Evolutionary conservation across 1,140 invertebrate genomes (phyloP).

Genomic region (Calephelis nemesis): DNA sequence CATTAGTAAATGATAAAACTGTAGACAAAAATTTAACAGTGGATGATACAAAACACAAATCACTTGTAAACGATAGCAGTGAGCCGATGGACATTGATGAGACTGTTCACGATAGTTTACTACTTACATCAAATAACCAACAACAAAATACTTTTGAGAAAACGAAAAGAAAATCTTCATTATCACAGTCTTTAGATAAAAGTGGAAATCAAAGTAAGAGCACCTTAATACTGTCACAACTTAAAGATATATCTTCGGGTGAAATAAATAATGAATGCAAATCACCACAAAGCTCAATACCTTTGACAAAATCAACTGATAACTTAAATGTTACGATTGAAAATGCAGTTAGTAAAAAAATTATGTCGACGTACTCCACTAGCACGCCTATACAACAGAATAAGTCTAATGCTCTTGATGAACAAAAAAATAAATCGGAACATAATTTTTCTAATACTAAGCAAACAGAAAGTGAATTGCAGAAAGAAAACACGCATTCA

Average conservation of each 20-base stretch:
- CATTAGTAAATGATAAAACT: conserved; percentile 31
- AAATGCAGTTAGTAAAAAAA: conserved; percentile 46
- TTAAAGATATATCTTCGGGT: conserved; percentile 48
- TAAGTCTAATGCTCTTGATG: conserved; percentile 38
- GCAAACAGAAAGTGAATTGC: conserved; percentile 12
- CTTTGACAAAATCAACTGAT: conserved; percentile 41
- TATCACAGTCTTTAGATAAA: conserved; percentile 40
- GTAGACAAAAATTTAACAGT: conserved; percentile 21
- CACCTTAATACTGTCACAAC: conserved; percentile 57
- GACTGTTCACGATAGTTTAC: conserved; percentile 51
- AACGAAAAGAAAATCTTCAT: conserved; percentile 38
- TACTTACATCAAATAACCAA: conserved; percentile 25
- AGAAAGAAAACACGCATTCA: background rate
- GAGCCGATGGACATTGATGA: conserved; percentile 71
- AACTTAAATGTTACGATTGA: conserved; percentile 43
- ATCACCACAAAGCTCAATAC: conserved; percentile 37
- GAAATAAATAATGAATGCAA: conserved; percentile 42
- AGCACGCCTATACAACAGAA: conserved; percentile 66
- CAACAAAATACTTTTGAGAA: conserved; percentile 23
- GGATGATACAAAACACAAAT: conserved; percentile 22
- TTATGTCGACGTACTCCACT: conserved; percentile 51
- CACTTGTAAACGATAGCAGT: conserved; percentile 40
- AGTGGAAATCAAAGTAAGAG: conserved; percentile 56
- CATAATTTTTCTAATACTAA: conserved; percentile 34
- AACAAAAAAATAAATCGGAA: conserved; percentile 41